phyloP scores from a whole-genome alignment of 2,113 vertebrate species.

The Formicarius rufipectus region DNA sequence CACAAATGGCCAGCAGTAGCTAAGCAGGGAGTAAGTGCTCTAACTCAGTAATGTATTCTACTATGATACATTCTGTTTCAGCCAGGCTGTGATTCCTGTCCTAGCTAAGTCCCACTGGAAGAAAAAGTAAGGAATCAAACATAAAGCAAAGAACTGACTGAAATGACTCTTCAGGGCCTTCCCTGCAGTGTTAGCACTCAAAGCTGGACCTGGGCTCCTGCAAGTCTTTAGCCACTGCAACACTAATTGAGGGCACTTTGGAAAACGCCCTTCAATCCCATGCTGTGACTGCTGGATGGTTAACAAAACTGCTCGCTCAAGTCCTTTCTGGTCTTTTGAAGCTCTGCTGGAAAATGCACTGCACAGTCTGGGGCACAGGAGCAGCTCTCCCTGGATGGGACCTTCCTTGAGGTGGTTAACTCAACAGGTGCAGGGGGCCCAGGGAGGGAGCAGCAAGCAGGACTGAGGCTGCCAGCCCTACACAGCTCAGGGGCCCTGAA shows the following conservation, averaged over 20 bases:
- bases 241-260: not conserved
- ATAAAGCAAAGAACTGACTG: not conserved
- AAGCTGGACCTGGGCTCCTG: not conserved
- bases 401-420: not conserved
- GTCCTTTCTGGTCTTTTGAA: constrained; percentile 14
- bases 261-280: constrained; percentile 40
- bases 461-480: not conserved
- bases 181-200: constrained; percentile 6
- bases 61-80: constrained; percentile 36
- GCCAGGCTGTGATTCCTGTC: constrained; percentile 10
- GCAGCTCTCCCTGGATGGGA: not conserved
- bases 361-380: not conserved
- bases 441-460: not conserved
- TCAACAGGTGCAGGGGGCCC: not conserved
- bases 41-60: constrained; percentile 26
- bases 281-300: not conserved
- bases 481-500: not conserved
- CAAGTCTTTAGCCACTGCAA: not conserved
- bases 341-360: not conserved
- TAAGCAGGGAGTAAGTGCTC: not conserved
- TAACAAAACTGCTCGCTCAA: not conserved
- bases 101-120: not conserved
- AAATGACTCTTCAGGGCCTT: constrained; percentile 26
- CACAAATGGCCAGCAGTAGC: not conserved
- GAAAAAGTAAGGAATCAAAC: constrained; percentile 28